Evolutionary conservation across 2,113 vertebrate genomes (phyloP).

Genomic region (Anolis carolinensis): DNA sequence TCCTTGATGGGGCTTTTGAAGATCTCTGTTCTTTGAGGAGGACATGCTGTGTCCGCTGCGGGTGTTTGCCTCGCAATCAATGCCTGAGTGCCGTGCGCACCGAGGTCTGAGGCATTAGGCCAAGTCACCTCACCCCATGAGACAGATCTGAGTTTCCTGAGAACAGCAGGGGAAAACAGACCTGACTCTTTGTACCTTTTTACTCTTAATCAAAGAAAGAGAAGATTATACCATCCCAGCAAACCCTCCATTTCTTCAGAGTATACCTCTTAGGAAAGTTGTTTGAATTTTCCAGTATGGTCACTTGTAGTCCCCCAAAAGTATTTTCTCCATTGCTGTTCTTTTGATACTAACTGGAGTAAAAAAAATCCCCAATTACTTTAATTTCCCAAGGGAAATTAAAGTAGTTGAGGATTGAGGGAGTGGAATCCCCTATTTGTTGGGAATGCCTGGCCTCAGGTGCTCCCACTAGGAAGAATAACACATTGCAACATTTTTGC

Average conservation of each 20-base stretch:
- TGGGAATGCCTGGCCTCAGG: too few species aligned
- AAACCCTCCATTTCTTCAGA: neutral
- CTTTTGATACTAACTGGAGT: too few species aligned
- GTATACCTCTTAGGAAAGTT: too few species aligned
- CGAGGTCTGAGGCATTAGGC: neutral
- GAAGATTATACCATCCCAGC: neutral
- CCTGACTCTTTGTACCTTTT: neutral
- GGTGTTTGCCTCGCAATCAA: neutral
- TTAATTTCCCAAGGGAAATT: too few species aligned
- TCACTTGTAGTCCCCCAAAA: too few species aligned
- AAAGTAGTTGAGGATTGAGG: too few species aligned
- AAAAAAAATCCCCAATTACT: too few species aligned
- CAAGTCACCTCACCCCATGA: neutral
- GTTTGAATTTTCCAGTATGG: too few species aligned
- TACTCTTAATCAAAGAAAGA: neutral
- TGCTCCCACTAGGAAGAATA: too few species aligned
- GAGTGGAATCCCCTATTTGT: too few species aligned
- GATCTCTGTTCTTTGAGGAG: slow-evolving; percentile 19
- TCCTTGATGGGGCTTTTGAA: slow-evolving; percentile 20
- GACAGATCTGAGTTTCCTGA: neutral
- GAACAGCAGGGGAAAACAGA: neutral
- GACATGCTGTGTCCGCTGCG: neutral
- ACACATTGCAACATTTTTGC: too few species aligned
- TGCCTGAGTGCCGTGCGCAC: neutral
- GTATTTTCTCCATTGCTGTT: too few species aligned